Base-by-base conservation (phyloP, 2,888 invertebrate genomes). In the Conomelus anceps region DNA sequence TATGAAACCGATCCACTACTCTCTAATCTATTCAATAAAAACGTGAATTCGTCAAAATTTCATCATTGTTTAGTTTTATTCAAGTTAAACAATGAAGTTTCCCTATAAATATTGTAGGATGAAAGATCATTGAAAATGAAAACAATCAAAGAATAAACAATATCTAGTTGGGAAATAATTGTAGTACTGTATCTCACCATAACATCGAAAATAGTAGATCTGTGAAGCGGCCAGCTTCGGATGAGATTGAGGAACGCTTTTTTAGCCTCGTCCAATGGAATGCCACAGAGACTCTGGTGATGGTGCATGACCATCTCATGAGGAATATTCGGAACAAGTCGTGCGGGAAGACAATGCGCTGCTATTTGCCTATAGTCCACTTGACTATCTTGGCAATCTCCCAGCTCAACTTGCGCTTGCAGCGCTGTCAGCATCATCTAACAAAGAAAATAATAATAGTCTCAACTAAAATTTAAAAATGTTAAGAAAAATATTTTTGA, bases 151-250 rank as follows among this genome's bases (percentile, higher is more conserved):
- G 41, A 85, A 86, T 11, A 85, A 85, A 41, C 17, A 85, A 17
- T 17, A 87, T 17, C 11, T 24, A 24, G n/a, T 11, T 11, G 26
- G 86, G 23, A 24, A 20, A n/a, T 24, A 88, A 88, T 7, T 22
- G 22, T 4, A 23, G 0, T 3, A 22, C 17, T 22, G 22, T 84
- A 23, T 22, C 94, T 94, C 92, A 97, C 97, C 96, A 98, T 97
- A 85, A 99, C 98, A 93, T 98, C 98, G 93, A 98, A 99, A 92
- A 99, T 97, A 87, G 98, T 98, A 22, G 98, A 98, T 91, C 97
- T 95, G 91, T 98, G 98, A 89, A 99, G 94, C 29, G 98, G 98
- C 98, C 98, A 99, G 91, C 97, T 97, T 93, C 97, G 97, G 91
- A 99, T 97, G 23, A 99, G 95, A 93, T 98, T 98, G 89, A 99